A percentile compares a stretch with the other conserved stretches of the same genome.
phyloP scores from a whole-genome alignment of 2,113 vertebrate species.

The Lepisosteus osseus region DNA sequence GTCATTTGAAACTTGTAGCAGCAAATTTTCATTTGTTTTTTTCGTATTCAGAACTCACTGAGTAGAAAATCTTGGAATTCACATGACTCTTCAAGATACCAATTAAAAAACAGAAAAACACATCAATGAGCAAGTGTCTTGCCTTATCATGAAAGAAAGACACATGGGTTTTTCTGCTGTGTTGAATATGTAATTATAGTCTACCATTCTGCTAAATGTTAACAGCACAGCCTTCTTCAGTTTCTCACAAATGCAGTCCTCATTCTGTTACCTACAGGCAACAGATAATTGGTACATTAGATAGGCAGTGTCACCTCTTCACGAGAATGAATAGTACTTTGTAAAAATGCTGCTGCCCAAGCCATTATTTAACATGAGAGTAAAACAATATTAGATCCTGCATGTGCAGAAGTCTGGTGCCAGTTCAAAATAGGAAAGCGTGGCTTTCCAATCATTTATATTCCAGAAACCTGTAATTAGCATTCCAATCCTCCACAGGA shows the following conservation, averaged over 20 bases:
- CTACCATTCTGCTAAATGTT: background rate
- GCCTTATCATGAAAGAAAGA: background rate
- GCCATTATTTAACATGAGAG: background rate
- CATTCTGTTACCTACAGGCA: background rate
- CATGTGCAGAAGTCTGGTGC: background rate
- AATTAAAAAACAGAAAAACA: no score
- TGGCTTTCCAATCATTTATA: slow-evolving; percentile 32
- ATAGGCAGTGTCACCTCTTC: background rate
- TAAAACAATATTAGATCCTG: background rate
- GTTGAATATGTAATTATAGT: slow-evolving; percentile 1
- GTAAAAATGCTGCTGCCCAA: background rate
- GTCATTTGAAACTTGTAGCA: no score
- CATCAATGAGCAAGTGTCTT: background rate
- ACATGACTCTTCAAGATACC: no score
- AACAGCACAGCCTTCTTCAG: background rate
- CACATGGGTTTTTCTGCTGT: background rate
- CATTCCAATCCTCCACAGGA: slow-evolving; percentile 12
- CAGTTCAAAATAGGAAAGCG: slow-evolving; percentile 14
- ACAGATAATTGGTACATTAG: background rate
- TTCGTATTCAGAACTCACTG: no score
- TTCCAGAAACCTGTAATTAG: slow-evolving; percentile 37
- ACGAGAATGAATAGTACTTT: background rate
- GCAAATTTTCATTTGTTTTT: no score
- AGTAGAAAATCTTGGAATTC: no score
- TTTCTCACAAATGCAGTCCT: background rate